These are phyloP conservation scores for Nesidiocoris tenuis DNA, from an alignment of 2,888 invertebrate species.

Conservation along the genomic window DNA sequence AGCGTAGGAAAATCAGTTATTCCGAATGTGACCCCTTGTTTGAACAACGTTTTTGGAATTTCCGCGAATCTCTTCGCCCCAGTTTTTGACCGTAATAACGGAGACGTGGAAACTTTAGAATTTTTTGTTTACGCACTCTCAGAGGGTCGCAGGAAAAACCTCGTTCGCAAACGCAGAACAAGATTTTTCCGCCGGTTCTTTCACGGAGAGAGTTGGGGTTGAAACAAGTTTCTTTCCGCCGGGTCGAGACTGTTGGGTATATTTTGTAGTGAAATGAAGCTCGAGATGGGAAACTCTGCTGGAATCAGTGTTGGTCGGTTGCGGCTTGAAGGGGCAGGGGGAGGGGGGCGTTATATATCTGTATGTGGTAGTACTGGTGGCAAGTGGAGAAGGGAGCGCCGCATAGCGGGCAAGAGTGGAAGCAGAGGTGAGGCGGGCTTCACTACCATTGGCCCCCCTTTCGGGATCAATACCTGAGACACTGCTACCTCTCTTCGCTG, in stretches of 20 bases:
- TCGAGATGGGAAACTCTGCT: conserved; percentile 25
- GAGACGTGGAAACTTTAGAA: no score
- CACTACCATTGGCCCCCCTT: conserved; percentile 33
- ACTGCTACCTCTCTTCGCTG: conserved; percentile 39
- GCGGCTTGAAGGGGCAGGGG: conserved; percentile 7
- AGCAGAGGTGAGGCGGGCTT: conserved; percentile 10
- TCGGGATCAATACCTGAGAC: conserved; percentile 44
- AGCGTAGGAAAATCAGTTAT: no score
- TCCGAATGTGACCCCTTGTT: no score
- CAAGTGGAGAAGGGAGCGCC: background rate
- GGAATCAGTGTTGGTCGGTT: conserved; percentile 26
- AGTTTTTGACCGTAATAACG: no score
- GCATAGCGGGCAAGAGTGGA: background rate
- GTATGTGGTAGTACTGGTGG: conserved; percentile 15
- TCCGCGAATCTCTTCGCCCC: no score
- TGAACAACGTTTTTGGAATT: no score
- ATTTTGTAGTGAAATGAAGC: conserved; percentile 35
- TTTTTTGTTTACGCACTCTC: no score
- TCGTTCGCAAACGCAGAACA: background rate
- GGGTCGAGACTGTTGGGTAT: conserved; percentile 11
- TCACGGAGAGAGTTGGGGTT: conserved; percentile 1
- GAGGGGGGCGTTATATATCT: conserved; percentile 35
- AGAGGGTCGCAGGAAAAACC: background rate
- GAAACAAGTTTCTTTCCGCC: background rate
- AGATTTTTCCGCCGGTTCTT: background rate